Base-by-base conservation (phyloP, 2,113 vertebrate genomes). In the Coryphaenoides rupestris region DNA sequence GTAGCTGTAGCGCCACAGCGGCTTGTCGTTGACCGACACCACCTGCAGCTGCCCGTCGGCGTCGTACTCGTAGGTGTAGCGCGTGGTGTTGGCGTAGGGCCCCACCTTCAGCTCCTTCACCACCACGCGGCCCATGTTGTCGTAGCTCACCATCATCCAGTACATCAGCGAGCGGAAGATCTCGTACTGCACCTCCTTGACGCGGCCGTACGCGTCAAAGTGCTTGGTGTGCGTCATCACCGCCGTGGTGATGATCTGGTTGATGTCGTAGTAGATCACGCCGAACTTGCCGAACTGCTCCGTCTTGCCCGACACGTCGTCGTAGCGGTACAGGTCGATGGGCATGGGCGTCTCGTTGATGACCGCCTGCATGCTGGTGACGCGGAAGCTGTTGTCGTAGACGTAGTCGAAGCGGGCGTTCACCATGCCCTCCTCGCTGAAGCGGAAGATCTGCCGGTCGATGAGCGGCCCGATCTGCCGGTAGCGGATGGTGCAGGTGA, bases 201-300 rank as follows among this genome's bases (percentile, higher is more conserved):
- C 96, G 3, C 97, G 89, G 1, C 96, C 98, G 0, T 98, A 98
- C 0, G 96, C 95, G 0, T 99, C 98, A 47, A 98, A 98, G 85
- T 98, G 98, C 69, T 99, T 99, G 3, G 96, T 99, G 87, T 98
- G 96, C 13, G 98, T 98, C 98, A 99, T 99, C 70, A 98, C 96
- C 0, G 96, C 93, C 0, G 98, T 99, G 55, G 96, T 99, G 71
- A 99, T 98, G 59, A 99, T 98, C 77, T 98, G 98, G 77, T 99
- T 98, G 49, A 99, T 99, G 75, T 99, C 96, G 0, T 99, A 99
- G 80, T 99, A 98, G 73, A 99, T 99, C 0, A 99, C 95, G 1
- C 96, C 96, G 2, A 99, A 99, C 85, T 99, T 99, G 46, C 98
- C 98, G 0, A 99, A 99, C 79, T 99, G 98, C 77, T 99, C 98